A percentile compares a stretch with the other conserved stretches of the same genome.
Conservation (phyloP, 2,113 vertebrate species). For the Oncorhynchus mykiss region DNA sequence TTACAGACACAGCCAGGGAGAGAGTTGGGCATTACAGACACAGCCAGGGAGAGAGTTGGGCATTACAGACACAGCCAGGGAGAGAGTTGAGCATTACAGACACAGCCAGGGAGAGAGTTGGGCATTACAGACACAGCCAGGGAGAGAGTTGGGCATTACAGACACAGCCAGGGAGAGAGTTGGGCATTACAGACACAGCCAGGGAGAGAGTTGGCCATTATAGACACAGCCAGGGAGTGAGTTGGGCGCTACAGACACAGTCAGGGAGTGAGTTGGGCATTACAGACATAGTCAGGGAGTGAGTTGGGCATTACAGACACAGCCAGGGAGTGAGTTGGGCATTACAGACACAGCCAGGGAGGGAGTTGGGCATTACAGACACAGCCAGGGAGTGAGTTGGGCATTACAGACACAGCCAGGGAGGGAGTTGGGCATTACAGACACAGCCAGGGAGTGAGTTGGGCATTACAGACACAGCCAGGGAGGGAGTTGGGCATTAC, state of each 20-base stretch:
- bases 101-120: no score
- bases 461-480: not conserved
- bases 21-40: constrained; percentile 7
- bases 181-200: no score
- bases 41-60: no score
- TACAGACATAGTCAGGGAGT: constrained; percentile 9
- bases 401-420: not conserved
- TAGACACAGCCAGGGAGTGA: constrained; percentile 40
- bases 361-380: constrained; percentile 6
- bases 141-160: constrained; percentile 63
- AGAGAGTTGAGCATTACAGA: constrained; percentile 4
- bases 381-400: no score
- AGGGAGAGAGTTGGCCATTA: constrained; percentile 50
- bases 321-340: no score
- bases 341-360: not conserved
- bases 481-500: no score
- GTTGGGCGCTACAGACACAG: not conserved
- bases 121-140: not conserved
- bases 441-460: constrained; percentile 13
- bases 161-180: no score
- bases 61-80: not conserved
- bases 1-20: constrained; percentile 6
- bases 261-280: no score
- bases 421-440: constrained; percentile 14
- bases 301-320: constrained; percentile 61